Conservation (phyloP, 2,888 invertebrate genomes). For the Drosophila mayaguana region DNA sequence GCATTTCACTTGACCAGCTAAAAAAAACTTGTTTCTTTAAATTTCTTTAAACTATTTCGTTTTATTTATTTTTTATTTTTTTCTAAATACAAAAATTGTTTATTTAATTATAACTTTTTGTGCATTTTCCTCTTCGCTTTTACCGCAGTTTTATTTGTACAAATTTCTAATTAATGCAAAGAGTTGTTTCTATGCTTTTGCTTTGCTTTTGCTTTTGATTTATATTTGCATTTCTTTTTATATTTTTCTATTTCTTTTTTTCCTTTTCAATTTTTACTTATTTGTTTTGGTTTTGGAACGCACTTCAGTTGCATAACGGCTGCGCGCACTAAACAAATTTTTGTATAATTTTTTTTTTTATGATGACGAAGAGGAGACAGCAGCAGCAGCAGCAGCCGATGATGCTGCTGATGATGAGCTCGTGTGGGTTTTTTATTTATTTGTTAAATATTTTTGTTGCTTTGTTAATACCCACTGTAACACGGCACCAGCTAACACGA, state of each 20-base stretch:
- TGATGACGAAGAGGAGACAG: constrained; percentile 2
- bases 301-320: constrained; percentile 76
- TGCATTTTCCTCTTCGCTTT: not conserved
- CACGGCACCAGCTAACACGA: constrained; percentile 41
- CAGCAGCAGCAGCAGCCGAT: constrained; percentile 1
- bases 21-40: constrained; percentile 57
- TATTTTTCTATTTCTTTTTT: constrained; percentile 25
- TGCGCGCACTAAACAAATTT: constrained; percentile 56
- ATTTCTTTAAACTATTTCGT: constrained; percentile 40
- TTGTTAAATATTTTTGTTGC: constrained; percentile 33
- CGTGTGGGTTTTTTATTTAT: constrained; percentile 35
- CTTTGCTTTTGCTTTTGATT: constrained; percentile 2
- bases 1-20: constrained; percentile 36
- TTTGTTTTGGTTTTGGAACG: constrained; percentile 58
- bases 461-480: constrained; percentile 56
- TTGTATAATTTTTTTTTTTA: constrained; percentile 9
- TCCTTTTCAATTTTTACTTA: constrained; percentile 36
- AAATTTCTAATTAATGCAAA: constrained; percentile 37
- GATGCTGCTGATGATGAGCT: constrained; percentile 45
- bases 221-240: constrained; percentile 32
- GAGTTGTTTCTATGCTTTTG: constrained; percentile 19
- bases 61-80: not conserved
- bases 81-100: constrained; percentile 11
- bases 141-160: constrained; percentile 11
- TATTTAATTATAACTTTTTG: not conserved